Percentiles rank a stretch among this genome's conserved stretches.
phyloP scores from a whole-genome alignment of 2,797 vertebrate species.

The Pempheris klunzingeri region DNA sequence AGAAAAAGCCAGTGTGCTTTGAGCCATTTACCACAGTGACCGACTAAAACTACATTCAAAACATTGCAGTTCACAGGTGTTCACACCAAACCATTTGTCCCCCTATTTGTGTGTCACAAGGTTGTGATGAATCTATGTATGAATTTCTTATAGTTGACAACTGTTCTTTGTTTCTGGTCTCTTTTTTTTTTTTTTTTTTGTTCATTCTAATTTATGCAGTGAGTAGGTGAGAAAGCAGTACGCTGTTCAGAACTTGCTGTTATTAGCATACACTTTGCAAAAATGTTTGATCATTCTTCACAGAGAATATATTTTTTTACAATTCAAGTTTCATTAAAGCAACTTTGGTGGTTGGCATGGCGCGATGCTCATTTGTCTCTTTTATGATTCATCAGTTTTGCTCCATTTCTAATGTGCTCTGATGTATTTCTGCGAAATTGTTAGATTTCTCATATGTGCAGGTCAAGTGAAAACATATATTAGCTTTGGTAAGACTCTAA shows the following conservation, averaged over 20 bases:
- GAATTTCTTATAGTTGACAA: background rate
- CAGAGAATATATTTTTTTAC: background rate
- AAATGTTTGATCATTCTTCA: background rate
- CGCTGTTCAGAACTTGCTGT: background rate
- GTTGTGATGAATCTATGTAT: background rate
- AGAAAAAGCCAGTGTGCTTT: background rate
- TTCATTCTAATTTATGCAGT: background rate
- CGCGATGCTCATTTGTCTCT: background rate
- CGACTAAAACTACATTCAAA: background rate
- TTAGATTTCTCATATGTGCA: no score
- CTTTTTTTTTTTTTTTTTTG: no score
- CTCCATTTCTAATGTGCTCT: background rate
- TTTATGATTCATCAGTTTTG: background rate
- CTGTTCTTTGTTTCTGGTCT: background rate
- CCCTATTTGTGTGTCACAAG: constrained; percentile 2
- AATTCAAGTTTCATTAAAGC: background rate
- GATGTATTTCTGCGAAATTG: background rate
- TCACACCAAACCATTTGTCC: constrained; percentile 1
- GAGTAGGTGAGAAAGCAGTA: no score
- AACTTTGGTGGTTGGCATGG: background rate
- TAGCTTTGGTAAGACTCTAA: background rate
- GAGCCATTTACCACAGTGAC: constrained; percentile 11
- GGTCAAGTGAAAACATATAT: no score
- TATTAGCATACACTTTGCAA: background rate
- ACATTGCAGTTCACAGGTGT: background rate